These are phyloP conservation scores for Paramuricea clavata DNA, from an alignment of 92 coral and sea anemone genomes.

Conservation along the genomic window DNA sequence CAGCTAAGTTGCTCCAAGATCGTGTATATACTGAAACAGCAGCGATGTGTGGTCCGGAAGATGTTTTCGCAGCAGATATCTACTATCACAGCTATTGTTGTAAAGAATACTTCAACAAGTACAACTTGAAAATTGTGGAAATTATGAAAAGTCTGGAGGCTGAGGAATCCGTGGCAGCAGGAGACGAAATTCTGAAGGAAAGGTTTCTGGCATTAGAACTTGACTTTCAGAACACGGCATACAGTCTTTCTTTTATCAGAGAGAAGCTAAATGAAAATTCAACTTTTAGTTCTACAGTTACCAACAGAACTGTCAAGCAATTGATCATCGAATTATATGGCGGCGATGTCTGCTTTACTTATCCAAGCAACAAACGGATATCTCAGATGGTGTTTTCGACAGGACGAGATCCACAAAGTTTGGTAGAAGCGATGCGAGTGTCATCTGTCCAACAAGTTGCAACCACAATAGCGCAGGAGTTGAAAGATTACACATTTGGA, in stretches of 20 bases:
- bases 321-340: background rate
- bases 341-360: slow-evolving; percentile 9
- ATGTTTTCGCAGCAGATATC: slow-evolving; percentile 8
- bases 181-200: slow-evolving; percentile 1
- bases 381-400: slow-evolving; percentile 13
- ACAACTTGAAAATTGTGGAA: slow-evolving; percentile 16
- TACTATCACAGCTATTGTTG: slow-evolving; percentile 13
- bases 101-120: slow-evolving; percentile 7
- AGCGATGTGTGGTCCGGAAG: slow-evolving; percentile 8
- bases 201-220: slow-evolving; percentile 6
- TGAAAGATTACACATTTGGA: slow-evolving; percentile 2
- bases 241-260: background rate
- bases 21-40: slow-evolving; percentile 7
- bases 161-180: slow-evolving; percentile 9
- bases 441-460: slow-evolving; percentile 3
- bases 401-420: background rate
- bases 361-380: background rate
- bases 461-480: background rate
- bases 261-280: slow-evolving; percentile 9
- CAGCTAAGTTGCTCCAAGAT: slow-evolving; percentile 15
- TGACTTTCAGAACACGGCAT: background rate
- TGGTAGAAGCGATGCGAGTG: background rate
- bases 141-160: slow-evolving; percentile 1
- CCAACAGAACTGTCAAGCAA: slow-evolving; percentile 18
- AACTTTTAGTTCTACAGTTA: slow-evolving; percentile 7